Evolutionary conservation across 2,888 invertebrate genomes (phyloP), one percentile per base, ranked within the genome.

Genomic region (Cheilosia scutellata): DNA sequence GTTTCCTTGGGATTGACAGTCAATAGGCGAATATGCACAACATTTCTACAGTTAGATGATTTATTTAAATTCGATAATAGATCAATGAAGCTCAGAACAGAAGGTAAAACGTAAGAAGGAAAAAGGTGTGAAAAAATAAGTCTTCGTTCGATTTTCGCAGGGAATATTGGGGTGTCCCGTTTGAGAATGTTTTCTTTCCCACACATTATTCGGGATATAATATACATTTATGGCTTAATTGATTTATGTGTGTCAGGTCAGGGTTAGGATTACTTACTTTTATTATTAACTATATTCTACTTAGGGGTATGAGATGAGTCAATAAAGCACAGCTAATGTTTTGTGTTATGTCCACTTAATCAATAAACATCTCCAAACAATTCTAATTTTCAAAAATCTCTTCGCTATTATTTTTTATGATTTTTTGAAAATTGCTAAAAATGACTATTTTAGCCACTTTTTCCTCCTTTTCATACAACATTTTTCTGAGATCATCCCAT

Each of bases 41-140:
- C 29, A 57, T 7, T 40, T n/a, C 25, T 49, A 13, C 25, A 16
- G 60, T 51, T 11, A 37, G 11, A 6, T 51, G 40, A 75, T 65
- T 74, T 47, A 74, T 65, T 37, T 33, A n/a, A 57, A 44, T 57
- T 63, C 27, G 44, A 63, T 33, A 44, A n/a, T 33, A 37, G 13
- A 3, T 13, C 33, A 16, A 65, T 65, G 6, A 25, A 33, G 49
- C 49, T 4, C 2, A 37, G 44, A n/a, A 4, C 2, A 37, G 44
- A n/a, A 4, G 16, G n/a, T 31, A 55, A 16, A n/a, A n/a, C 11
- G 44, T 7, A 25, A 11, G 9, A 20, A 20, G 4, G 62, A 25
- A 7, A 25, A 33, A 11, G 29, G 13, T 37, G 53, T 16, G 42
- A 74, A 33, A 20, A 72, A 51, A 49, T 7, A 6, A 42, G 29